Evolutionary conservation across 2,113 vertebrate genomes (phyloP), one percentile per base, ranked within the genome.

Genomic region (Chaetura pelagica): DNA sequence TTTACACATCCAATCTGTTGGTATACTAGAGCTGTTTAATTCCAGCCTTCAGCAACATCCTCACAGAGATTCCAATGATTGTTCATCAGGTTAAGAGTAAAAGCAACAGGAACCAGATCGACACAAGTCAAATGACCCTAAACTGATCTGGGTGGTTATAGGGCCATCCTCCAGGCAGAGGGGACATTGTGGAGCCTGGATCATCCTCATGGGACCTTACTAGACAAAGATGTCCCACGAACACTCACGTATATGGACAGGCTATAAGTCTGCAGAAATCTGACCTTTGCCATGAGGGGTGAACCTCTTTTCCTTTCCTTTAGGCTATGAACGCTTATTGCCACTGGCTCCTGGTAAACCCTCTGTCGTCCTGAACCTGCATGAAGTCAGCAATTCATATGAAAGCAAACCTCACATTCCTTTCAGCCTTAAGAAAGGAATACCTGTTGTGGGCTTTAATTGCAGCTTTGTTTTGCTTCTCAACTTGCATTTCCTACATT

Each of bases 271-370:
- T 96, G 96, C 86, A 97, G 97, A 98, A 96, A 93, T 97, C 94
- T 98, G 98, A 98, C 98, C 98, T 98, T 98, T 98, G 97, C 97
- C 97, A 97, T 78, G 75, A 93, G 96, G 94, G 96, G 87, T 91
- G 92, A 96, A 93, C 96, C 96, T 97, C 96, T 95, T 97, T 97
- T 97, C 97, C 97, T 97, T 96, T 76, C 87, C 97, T 96, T 91
- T 14, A 93, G 97, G 97, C 96, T 89, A 69, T 62, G 57, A 95
- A 89, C 1, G 2, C 62, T 92, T 90, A 84, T 74, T 93, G 88
- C 85, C 86, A 82, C 42, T 91, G 89, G 81, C 94, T 96, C 42
- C 84, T 92, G 69, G 61, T 35, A 71, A 62, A 87, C 71, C 26
- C 94, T 81, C 92, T 91, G 83, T 75, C 76, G 54, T 84, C 93